phyloP scores from a whole-genome alignment of 2,797 vertebrate genomes.

The Podarcis lilfordi region DNA sequence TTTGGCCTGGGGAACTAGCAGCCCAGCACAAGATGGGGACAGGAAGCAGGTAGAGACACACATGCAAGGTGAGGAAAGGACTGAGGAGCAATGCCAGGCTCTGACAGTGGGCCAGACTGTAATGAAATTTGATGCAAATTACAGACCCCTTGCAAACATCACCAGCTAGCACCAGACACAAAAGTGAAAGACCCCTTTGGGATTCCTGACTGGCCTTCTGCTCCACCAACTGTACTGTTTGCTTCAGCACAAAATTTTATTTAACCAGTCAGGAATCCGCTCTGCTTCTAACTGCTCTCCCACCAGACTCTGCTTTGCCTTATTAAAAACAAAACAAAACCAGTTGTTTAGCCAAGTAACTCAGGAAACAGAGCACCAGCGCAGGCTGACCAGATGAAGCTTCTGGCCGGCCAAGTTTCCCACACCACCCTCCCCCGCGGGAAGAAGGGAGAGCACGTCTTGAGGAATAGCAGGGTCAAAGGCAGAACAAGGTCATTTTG shows the following conservation, averaged over 20 bases:
- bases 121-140: slow-evolving; percentile 16
- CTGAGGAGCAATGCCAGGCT: not conserved
- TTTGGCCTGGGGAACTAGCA: not conserved
- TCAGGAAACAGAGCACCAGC: not conserved
- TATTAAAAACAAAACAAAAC: not conserved
- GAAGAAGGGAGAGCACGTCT: not conserved
- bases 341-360: not conserved
- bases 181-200: not conserved
- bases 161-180: not conserved
- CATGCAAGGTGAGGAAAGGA: not conserved
- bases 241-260: not conserved
- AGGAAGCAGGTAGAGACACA: not conserved
- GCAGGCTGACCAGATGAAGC: not conserved
- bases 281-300: not conserved
- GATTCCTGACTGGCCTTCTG: not conserved
- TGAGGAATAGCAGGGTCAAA: not conserved
- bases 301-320: not conserved
- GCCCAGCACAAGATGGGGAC: not conserved
- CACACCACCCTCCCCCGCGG: not conserved
- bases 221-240: not conserved
- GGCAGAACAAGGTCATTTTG: not conserved
- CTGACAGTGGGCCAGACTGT: not conserved
- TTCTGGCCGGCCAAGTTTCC: not conserved
- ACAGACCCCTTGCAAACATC: not conserved
- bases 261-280: not conserved